These are phyloP conservation scores for Scyliorhinus canicula DNA, from an alignment of 2,797 vertebrate species.

Conservation along the genomic window DNA sequence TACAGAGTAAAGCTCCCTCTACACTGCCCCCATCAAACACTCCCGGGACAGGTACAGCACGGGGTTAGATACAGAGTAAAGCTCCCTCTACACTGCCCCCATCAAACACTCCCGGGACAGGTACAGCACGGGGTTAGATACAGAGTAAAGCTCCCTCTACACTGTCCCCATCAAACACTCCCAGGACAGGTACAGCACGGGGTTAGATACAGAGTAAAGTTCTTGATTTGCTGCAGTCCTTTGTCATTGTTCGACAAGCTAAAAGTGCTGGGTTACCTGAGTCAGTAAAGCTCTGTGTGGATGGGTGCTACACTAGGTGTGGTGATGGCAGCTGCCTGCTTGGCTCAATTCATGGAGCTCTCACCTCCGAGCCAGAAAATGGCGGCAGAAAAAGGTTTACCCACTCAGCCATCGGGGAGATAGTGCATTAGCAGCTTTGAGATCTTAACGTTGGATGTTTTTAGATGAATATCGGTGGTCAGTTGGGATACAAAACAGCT, in stretches of 20 bases:
- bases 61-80: neutral
- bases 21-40: neutral
- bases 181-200: too few species aligned
- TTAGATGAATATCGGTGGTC: too few species aligned
- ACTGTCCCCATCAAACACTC: neutral
- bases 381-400: neutral
- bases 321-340: neutral
- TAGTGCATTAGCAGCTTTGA: neutral
- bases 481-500: neutral
- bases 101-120: neutral
- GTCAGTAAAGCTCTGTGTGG: neutral
- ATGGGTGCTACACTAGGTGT: neutral
- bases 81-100: neutral
- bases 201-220: neutral
- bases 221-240: neutral
- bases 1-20: neutral
- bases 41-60: neutral
- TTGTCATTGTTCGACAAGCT: neutral
- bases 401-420: neutral
- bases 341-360: neutral
- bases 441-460: too few species aligned
- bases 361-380: neutral
- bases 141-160: neutral
- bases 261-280: neutral
- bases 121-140: neutral